Base-by-base conservation (phyloP, 2,797 vertebrate genomes). In the Danio aesculapii region DNA sequence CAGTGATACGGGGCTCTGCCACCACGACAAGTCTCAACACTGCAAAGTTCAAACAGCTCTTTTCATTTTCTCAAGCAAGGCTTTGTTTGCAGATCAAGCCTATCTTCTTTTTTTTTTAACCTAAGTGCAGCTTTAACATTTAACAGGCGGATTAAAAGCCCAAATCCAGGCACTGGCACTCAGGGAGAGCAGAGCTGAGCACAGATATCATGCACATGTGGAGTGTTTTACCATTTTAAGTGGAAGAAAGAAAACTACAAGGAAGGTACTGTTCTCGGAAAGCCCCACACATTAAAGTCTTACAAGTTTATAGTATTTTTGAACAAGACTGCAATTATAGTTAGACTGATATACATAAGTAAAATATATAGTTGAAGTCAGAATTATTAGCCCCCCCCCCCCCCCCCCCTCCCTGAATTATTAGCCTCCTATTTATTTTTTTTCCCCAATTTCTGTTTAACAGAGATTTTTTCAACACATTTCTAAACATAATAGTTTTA, bases 11-110 rank as follows among this genome's bases (percentile, higher is more conserved):
- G 89, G 91, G 85, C 88, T 30, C 30, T 92, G 93, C 91, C 89
- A 83, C 89, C 77, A 87, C 90, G 92, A 94, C 94, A 89, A 93
- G 95, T 92, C 94, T 93, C 91, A 81, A 95, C 94, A 94, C 86
- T 90, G 88, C 92, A 84, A 89, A 88, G 90, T 94, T 95, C 94
- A 95, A 94, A 94, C 90, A 91, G 91, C 71, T 93, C 90, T 90
- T 88, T 93, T 91, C 90, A 88, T 92, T 92, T 92, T 94, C 92
- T 90, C 90, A 95, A 95, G 92, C 89, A 77, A 86, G 69, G 92
- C 93, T 94, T 95, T 95, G 94, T 95, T 94, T 92, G 75, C 88
- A 91, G 91, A 94, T 94, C 93, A 94, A 92, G 92, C 91, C 91
- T 80, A 90, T 88, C 83, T 86, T 83, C 84, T 88, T 87, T 88